Percentiles rank a stretch among this genome's conserved stretches.
Conservation (phyloP, 1,140 invertebrate species). For the Rhizoglyphus robini region DNA sequence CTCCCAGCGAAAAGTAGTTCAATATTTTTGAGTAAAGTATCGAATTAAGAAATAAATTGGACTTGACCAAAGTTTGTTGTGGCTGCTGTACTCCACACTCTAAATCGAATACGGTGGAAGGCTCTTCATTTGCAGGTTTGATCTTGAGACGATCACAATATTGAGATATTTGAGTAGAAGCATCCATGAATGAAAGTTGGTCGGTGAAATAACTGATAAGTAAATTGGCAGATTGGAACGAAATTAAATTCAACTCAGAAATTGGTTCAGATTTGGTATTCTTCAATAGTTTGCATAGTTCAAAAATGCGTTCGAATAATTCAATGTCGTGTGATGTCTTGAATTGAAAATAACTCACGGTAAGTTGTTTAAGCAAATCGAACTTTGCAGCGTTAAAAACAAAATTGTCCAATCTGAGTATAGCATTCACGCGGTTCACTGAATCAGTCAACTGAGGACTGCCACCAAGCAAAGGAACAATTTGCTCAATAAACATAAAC, state of each 20-base stretch:
- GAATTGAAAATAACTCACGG: neutral
- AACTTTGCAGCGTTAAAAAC: neutral
- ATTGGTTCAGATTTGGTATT: neutral
- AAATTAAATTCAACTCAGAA: neutral
- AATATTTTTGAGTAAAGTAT: neutral
- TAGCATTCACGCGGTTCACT: neutral
- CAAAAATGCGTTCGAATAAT: neutral
- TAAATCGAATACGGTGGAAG: neutral
- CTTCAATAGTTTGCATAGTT: neutral
- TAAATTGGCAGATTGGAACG: neutral
- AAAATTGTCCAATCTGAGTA: neutral
- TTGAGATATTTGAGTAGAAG: neutral
- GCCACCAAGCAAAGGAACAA: neutral
- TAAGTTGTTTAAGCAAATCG: neutral
- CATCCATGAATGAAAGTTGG: neutral
- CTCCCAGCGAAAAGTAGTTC: neutral
- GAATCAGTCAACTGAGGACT: neutral
- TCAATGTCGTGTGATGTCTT: neutral
- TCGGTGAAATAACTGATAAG: neutral
- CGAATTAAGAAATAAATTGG: neutral
- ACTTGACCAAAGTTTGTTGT: neutral
- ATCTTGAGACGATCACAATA: neutral
- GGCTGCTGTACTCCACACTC: no score
- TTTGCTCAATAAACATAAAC: conserved; percentile 5
- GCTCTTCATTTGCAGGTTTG: neutral